phyloP scores from a whole-genome alignment of 1,140 invertebrate species.

The Papilio machaon region DNA sequence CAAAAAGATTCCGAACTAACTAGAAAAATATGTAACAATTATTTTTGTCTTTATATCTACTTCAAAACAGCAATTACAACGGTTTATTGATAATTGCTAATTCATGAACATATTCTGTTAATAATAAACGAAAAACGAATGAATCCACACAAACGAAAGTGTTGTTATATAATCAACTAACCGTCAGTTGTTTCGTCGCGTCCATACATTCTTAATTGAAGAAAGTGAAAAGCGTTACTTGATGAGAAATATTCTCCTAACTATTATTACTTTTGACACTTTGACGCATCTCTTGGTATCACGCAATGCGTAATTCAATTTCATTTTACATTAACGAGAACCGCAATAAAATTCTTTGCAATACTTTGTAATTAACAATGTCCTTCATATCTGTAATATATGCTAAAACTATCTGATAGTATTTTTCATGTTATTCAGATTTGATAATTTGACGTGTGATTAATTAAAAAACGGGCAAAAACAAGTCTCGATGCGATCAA shows the following conservation, averaged over 20 bases:
- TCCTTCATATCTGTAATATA: neutral
- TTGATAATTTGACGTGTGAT: neutral
- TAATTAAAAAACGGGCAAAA: neutral
- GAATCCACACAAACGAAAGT: slow-evolving; percentile 8
- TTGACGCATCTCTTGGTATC: slow-evolving; percentile 8
- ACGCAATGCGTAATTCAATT: slow-evolving; percentile 12
- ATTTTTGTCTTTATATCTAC: no score
- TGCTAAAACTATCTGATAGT: neutral
- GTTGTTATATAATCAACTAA: slow-evolving; percentile 16
- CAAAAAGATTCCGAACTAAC: no score
- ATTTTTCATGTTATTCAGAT: neutral
- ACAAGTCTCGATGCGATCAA: neutral
- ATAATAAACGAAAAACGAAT: neutral
- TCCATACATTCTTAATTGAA: slow-evolving; percentile 26
- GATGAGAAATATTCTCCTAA: slow-evolving; percentile 27
- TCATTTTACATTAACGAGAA: neutral
- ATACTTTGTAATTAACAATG: neutral
- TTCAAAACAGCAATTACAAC: no score
- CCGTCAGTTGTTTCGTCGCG: neutral
- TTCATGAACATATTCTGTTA: neutral
- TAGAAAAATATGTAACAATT: no score
- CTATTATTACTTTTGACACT: slow-evolving; percentile 36
- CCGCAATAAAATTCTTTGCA: neutral
- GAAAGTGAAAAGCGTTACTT: slow-evolving; percentile 33
- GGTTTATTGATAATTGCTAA: neutral